Evolutionary conservation across 2,113 vertebrate genomes (phyloP).

Genomic region (Microcebus lehilahytsara): DNA sequence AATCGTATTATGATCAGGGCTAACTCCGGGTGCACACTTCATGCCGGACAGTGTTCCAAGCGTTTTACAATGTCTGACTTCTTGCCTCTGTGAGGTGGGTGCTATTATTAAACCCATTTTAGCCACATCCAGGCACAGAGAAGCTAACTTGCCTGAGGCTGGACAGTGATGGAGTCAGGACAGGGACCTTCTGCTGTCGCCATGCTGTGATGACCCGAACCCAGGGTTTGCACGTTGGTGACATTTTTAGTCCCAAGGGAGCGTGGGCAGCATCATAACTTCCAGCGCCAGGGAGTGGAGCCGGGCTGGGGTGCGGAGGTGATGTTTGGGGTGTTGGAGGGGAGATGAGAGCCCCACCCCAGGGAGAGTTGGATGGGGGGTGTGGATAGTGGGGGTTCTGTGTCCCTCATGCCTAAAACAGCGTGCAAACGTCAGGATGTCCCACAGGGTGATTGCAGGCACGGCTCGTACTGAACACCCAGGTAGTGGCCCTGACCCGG

Average conservation of each 20-base stretch:
- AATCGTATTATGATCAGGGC: neutral
- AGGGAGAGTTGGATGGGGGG: neutral
- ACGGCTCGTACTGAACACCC: neutral
- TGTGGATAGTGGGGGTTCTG: neutral
- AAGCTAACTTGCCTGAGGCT: neutral
- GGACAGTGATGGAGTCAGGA: neutral
- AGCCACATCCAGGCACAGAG: neutral
- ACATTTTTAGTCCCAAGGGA: neutral
- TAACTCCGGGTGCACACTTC: neutral
- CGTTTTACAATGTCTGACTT: neutral
- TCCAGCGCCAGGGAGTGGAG: neutral
- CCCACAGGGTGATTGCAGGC: accelerated
- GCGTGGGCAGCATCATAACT: neutral
- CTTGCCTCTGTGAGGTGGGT: neutral
- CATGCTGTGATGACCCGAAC: neutral
- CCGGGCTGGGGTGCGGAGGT: neutral
- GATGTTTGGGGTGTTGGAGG: neutral
- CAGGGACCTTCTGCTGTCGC: neutral
- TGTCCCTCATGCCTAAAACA: neutral
- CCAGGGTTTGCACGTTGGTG: neutral
- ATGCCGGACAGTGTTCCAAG: neutral
- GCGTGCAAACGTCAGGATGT: neutral
- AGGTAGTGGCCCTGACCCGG: neutral
- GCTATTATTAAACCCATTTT: neutral
- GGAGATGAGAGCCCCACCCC: neutral